Evolutionary conservation across 2,113 vertebrate species (phyloP).

Genomic region (Pan troglodytes): NHGRI_mPanTro3-v2.1_pri NC_072398.2:113922501-113923000

Average conservation of each 20-base stretch:
- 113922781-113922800: background rate
- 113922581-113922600: background rate
- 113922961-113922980: background rate
- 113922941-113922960: background rate
- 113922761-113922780: background rate
- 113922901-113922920: background rate
- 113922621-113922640: background rate
- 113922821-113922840: background rate
- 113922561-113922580: background rate
- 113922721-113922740: background rate
- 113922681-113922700: background rate
- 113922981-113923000: background rate
- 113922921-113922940: background rate
- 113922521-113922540: background rate
- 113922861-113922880: accelerated
- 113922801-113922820: background rate
- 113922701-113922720: background rate
- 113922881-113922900: too few species aligned
- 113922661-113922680: background rate
- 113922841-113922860: background rate
- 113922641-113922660: background rate
- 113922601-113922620: background rate
- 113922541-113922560: background rate
- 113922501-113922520: background rate
- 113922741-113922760: accelerated